These are phyloP conservation scores for Nebria ingens DNA, from an alignment of 1,140 invertebrate genomes.

Conservation along the genomic window DNA sequence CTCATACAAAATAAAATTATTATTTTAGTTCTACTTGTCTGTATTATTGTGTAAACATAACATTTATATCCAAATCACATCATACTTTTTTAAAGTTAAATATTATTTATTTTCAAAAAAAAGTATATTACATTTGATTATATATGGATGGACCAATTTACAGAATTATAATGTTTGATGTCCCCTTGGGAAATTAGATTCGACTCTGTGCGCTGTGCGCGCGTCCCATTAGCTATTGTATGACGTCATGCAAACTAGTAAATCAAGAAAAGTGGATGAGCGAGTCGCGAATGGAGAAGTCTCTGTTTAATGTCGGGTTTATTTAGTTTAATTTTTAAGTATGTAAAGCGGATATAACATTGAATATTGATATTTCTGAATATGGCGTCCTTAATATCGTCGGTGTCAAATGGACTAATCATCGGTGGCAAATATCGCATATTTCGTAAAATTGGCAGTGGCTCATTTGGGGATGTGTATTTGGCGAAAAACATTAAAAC, in stretches of 20 bases:
- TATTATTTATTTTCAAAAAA: too few relatives aligned
- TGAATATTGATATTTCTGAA: not conserved
- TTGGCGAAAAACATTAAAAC: slow-evolving; percentile 85
- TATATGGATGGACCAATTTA: too few relatives aligned
- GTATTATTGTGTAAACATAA: too few relatives aligned
- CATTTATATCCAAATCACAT: too few relatives aligned
- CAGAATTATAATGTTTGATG: too few relatives aligned
- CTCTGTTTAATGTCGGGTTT: not conserved
- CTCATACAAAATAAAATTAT: not conserved
- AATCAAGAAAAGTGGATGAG: not conserved
- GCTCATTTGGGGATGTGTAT: slow-evolving; percentile 96
- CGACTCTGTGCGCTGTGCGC: not conserved
- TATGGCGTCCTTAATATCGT: not conserved
- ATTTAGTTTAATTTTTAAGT: slow-evolving; percentile 2
- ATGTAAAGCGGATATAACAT: not conserved
- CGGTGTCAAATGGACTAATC: slow-evolving; percentile 29
- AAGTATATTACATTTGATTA: too few relatives aligned
- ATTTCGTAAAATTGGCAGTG: slow-evolving; percentile 88
- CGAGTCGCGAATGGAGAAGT: not conserved
- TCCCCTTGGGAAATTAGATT: too few relatives aligned
- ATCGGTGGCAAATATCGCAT: slow-evolving; percentile 83
- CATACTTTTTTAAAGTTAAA: too few relatives aligned
- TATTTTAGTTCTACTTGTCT: not conserved
- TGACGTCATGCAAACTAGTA: not conserved
- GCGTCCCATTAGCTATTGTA: not conserved